phyloP scores from a whole-genome alignment of 64 coral and sea anemone species.

The Porites lutea region DNA sequence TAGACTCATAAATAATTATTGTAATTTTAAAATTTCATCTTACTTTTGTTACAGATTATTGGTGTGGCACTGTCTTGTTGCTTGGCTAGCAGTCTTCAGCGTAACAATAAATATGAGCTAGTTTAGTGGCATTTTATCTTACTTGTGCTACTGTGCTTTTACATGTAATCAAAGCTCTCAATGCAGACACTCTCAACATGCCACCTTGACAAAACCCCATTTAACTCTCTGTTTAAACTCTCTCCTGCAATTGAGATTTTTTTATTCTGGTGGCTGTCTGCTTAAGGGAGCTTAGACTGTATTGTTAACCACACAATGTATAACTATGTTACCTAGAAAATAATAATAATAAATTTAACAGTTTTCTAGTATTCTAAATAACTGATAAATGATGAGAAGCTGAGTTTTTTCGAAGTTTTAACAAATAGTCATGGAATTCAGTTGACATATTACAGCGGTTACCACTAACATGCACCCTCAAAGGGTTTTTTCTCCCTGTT shows the following conservation, averaged over 20 bases:
- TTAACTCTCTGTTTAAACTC: too few species aligned
- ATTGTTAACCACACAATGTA: too few species aligned
- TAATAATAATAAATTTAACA: neutral
- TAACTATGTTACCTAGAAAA: neutral
- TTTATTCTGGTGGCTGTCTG: too few species aligned
- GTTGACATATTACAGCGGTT: neutral
- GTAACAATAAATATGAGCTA: constrained; percentile 87
- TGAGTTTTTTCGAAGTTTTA: neutral
- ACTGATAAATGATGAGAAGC: too few species aligned
- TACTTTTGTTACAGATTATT: constrained; percentile 79
- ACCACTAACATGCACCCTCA: too few species aligned
- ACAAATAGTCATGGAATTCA: neutral
- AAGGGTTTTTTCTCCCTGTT: too few species aligned
- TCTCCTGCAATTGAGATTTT: too few species aligned
- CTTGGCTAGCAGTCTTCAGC: constrained; percentile 78
- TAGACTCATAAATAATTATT: neutral
- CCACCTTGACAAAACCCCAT: too few species aligned
- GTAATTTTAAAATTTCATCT: neutral
- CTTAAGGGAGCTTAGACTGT: too few species aligned
- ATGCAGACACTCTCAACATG: too few species aligned
- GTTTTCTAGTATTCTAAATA: neutral
- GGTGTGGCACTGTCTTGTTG: constrained; percentile 89
- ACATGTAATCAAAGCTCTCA: too few species aligned
- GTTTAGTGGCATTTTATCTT: constrained; percentile 56
- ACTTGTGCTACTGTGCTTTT: neutral